Conservation (phyloP, 2,888 invertebrate genomes). For the Anagyrus pseudococci region DNA sequence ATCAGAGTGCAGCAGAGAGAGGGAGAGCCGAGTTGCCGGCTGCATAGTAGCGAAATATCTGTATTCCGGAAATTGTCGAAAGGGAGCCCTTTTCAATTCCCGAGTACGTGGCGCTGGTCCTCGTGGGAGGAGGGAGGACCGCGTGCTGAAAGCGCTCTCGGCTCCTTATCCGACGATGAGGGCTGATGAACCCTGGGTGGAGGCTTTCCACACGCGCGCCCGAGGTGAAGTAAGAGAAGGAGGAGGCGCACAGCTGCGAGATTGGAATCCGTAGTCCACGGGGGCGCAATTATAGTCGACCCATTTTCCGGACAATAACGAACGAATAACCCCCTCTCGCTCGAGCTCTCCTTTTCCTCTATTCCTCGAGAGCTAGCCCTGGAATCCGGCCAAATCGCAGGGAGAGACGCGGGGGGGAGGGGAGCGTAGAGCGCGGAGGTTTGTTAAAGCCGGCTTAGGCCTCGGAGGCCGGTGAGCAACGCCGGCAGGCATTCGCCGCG, state of each 20-base stretch:
- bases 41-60: too few species aligned
- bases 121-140: too few species aligned
- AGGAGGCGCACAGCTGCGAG: conserved; percentile 18
- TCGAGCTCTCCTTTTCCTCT: too few species aligned
- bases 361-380: too few species aligned
- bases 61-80: too few species aligned
- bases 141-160: too few species aligned
- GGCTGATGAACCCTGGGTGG: too few species aligned
- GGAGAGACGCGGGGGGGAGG: conserved; percentile 35
- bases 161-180: conserved; percentile 14
- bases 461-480: conserved; percentile 29
- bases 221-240: not conserved
- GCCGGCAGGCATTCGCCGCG: conserved; percentile 46
- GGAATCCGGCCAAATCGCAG: conserved; percentile 55
- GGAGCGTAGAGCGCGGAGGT: conserved; percentile 44
- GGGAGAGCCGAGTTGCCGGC: too few species aligned
- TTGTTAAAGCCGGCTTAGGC: conserved; percentile 57
- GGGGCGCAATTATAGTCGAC: conserved; percentile 57
- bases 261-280: conserved; percentile 26
- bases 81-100: not conserved
- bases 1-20: too few species aligned
- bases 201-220: too few species aligned
- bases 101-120: too few species aligned
- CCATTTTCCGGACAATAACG: conserved; percentile 59
- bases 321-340: conserved; percentile 53